A percentile compares a stretch with the other conserved stretches of the same genome.
These are phyloP conservation scores for Melitaea athalia DNA, from an alignment of 2,888 invertebrate genomes.

Conservation along the genomic window DNA sequence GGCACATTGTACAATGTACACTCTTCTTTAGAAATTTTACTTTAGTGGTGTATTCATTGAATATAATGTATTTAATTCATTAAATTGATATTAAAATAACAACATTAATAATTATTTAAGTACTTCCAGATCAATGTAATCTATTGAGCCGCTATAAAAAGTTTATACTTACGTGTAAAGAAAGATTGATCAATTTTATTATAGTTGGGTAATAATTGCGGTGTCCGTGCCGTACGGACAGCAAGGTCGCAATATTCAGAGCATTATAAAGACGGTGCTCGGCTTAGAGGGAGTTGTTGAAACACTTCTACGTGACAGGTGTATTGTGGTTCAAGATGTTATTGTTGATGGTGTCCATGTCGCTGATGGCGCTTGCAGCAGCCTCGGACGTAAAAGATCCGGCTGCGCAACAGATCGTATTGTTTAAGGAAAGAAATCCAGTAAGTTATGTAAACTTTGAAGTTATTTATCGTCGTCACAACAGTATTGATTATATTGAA, in stretches of 20 bases:
- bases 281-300: conserved; percentile 31
- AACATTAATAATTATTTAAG: conserved; percentile 6
- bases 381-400: conserved; percentile 46
- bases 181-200: conserved; percentile 38
- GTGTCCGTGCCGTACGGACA: conserved; percentile 35
- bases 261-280: conserved; percentile 42
- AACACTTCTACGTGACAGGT: conserved; percentile 20
- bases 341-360: conserved; percentile 35
- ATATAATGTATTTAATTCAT: background rate
- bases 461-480: background rate
- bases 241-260: conserved; percentile 43
- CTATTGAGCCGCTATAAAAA: conserved; percentile 32
- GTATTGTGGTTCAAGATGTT: conserved; percentile 30
- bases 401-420: conserved; percentile 55
- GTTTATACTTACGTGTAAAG: conserved; percentile 30
- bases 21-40: no score
- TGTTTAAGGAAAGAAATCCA: conserved; percentile 54
- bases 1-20: no score
- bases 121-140: conserved; percentile 28
- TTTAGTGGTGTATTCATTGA: no score
- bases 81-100: background rate
- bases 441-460: conserved; percentile 42
- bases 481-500: background rate
- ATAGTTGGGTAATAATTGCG: conserved; percentile 39
- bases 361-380: conserved; percentile 38